These are phyloP conservation scores for Platycercus adscitus DNA, from an alignment of 2,113 vertebrate genomes.

Conservation along the genomic window DNA sequence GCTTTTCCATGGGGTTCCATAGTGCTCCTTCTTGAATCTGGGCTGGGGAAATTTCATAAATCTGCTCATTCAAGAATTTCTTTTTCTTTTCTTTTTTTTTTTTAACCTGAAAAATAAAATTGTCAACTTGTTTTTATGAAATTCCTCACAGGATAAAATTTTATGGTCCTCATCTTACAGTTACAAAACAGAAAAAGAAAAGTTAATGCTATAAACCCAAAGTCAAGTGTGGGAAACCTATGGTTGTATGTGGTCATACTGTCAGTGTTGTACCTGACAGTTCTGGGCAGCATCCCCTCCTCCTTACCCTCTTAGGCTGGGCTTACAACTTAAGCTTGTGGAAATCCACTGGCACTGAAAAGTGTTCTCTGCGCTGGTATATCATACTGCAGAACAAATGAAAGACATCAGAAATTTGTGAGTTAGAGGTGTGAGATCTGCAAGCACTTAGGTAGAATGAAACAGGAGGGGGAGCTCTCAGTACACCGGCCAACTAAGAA, in stretches of 20 bases:
- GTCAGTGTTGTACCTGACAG: not conserved
- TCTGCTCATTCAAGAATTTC: not conserved
- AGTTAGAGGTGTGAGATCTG: not conserved
- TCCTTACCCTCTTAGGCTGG: not conserved
- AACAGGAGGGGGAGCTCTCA: slow-evolving; percentile 61
- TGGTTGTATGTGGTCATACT: not conserved
- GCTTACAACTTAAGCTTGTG: not conserved
- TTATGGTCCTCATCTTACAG: not conserved
- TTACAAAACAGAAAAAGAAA: not conserved
- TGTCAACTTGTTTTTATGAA: not conserved
- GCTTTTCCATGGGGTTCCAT: not conserved
- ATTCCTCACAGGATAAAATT: not conserved
- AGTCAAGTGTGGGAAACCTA: not conserved
- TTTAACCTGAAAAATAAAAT: not conserved
- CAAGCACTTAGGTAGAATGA: not conserved
- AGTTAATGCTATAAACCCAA: not conserved
- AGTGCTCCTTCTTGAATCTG: not conserved
- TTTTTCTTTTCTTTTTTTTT: not conserved
- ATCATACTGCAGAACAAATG: not conserved
- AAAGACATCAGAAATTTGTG: not conserved
- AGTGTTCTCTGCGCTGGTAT: not conserved
- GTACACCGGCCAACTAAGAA: not conserved
- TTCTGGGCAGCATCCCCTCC: not conserved
- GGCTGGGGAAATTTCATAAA: not conserved
- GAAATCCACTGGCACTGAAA: not conserved